A percentile compares a stretch with the other conserved stretches of the same genome.
Evolutionary conservation across 2,113 vertebrate genomes (phyloP).

Genomic region (Gallinago media): DNA sequence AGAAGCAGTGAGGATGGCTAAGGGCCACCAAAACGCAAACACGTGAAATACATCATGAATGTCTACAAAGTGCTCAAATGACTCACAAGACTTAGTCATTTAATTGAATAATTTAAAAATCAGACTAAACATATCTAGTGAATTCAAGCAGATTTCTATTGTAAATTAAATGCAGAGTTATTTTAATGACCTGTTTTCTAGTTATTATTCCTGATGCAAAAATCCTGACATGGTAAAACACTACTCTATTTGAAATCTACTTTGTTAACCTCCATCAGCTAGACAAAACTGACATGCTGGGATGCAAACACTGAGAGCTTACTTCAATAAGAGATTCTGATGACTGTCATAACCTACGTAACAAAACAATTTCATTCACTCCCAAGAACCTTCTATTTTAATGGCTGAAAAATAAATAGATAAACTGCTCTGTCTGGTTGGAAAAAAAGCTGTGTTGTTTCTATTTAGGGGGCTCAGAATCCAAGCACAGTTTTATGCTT

Average conservation of each 20-base stretch:
- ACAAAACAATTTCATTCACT: constrained; percentile 38
- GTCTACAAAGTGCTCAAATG: not conserved
- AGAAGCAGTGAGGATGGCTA: constrained; percentile 41
- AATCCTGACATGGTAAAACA: not conserved
- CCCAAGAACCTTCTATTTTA: constrained; percentile 40
- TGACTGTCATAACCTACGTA: not conserved
- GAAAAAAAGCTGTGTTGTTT: not conserved
- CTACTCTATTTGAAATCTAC: not conserved
- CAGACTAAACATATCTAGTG: not conserved
- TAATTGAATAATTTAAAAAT: constrained; percentile 16
- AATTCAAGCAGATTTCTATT: not conserved
- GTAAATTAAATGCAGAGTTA: not conserved
- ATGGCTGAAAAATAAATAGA: constrained; percentile 55
- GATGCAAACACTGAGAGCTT: constrained; percentile 20
- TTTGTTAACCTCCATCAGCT: constrained; percentile 46
- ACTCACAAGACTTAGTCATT: not conserved
- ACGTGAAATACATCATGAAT: constrained; percentile 1
- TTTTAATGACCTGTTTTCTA: not conserved
- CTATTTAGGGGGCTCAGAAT: not conserved
- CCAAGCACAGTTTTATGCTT: not conserved
- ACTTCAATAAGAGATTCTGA: constrained; percentile 32
- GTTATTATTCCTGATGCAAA: not conserved
- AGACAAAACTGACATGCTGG: not conserved
- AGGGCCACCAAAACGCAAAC: not conserved
- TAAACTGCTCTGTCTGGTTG: constrained; percentile 11